Conservation (phyloP, 2,888 invertebrate species). For the Listrodromus nycthemerus region DNA sequence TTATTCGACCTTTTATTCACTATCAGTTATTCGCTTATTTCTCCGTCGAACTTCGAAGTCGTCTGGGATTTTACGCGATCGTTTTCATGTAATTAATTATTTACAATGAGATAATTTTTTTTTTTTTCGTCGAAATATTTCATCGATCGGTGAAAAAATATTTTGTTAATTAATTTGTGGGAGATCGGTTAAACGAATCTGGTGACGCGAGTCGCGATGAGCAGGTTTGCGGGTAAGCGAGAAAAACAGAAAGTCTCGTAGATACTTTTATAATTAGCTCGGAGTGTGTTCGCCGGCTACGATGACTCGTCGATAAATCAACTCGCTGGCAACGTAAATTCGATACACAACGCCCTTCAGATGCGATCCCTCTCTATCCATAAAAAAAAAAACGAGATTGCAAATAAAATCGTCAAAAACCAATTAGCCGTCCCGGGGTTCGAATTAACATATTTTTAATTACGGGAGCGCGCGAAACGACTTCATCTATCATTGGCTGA, state of each 20-base stretch:
- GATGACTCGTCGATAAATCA: constrained; percentile 66
- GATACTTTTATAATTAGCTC: constrained; percentile 81
- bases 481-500: constrained; percentile 65
- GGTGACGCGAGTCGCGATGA: constrained; percentile 8
- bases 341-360: constrained; percentile 19
- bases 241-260: constrained; percentile 59
- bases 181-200: not conserved
- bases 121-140: too few relatives aligned
- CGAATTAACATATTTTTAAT: constrained; percentile 83
- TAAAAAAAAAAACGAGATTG: constrained; percentile 40
- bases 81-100: not conserved
- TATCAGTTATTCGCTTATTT: too few relatives aligned
- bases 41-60: too few relatives aligned
- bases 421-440: constrained; percentile 79
- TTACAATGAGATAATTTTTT: not conserved
- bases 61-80: too few relatives aligned
- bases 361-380: constrained; percentile 31
- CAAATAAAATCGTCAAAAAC: constrained; percentile 81
- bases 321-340: constrained; percentile 33
- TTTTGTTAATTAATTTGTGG: not conserved
- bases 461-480: constrained; percentile 71
- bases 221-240: not conserved
- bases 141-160: not conserved
- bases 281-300: constrained; percentile 60
- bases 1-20: too few relatives aligned